Evolutionary conservation across 1,140 invertebrate genomes (phyloP).

Genomic region (Mycetomoellerius zeteki): DNA sequence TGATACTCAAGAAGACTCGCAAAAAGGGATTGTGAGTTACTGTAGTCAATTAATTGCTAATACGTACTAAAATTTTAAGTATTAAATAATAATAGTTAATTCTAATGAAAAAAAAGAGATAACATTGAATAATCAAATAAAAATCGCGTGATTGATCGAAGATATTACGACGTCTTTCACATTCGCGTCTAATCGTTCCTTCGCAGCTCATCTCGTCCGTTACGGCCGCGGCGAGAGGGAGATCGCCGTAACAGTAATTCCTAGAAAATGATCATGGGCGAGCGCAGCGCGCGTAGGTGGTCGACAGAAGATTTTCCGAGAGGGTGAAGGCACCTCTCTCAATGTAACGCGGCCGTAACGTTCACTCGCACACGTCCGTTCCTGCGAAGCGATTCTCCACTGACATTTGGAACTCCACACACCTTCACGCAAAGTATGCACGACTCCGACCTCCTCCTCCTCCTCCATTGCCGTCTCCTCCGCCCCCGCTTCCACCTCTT

Average conservation of each 20-base stretch:
- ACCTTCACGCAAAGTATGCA: slow-evolving; percentile 80
- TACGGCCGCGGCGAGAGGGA: slow-evolving; percentile 24
- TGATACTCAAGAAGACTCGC: background rate
- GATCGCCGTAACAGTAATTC: slow-evolving; percentile 56
- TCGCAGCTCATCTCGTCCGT: slow-evolving; percentile 40
- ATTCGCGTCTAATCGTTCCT: slow-evolving; percentile 27
- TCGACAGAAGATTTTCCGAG: slow-evolving; percentile 60
- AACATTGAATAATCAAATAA: background rate
- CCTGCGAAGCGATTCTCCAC: slow-evolving; percentile 74
- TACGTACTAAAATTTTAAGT: background rate
- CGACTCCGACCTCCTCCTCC: slow-evolving; percentile 67
- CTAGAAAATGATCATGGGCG: slow-evolving; percentile 65
- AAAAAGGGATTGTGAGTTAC: background rate
- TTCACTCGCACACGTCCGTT: slow-evolving; percentile 67
- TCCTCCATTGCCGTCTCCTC: slow-evolving; percentile 49
- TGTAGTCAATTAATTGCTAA: background rate
- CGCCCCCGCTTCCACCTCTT: slow-evolving; percentile 57
- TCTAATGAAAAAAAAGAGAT: background rate
- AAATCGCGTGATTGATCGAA: background rate
- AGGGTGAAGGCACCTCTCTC: slow-evolving; percentile 52
- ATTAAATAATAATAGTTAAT: background rate
- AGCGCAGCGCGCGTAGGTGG: slow-evolving; percentile 49
- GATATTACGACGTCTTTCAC: background rate
- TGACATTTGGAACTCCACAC: slow-evolving; percentile 79
- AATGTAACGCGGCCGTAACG: slow-evolving; percentile 70